Evolutionary conservation across 2,113 vertebrate species (phyloP).

Genomic region (Epinephelus cyanopodus): DNA sequence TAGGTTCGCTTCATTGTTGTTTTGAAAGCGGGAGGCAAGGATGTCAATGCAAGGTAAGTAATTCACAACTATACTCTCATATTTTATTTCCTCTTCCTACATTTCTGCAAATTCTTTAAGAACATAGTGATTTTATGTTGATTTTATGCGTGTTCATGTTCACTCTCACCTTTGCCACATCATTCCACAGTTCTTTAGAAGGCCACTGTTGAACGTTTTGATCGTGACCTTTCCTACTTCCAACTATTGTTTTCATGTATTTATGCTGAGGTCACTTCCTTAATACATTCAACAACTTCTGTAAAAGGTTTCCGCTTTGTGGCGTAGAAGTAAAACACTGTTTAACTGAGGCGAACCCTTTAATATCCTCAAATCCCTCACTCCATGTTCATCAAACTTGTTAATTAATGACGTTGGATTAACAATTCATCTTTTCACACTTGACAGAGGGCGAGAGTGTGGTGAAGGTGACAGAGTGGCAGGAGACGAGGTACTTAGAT

Average conservation of each 20-base stretch:
- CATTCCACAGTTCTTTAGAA: neutral
- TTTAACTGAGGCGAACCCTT: neutral
- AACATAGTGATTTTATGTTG: neutral
- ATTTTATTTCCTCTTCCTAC: neutral
- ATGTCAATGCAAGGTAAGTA: conserved; percentile 84
- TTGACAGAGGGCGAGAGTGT: conserved; percentile 70
- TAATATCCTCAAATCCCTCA: neutral
- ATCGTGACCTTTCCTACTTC: conserved; percentile 46
- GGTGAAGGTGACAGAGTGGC: conserved; percentile 93
- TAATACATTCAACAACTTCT: neutral
- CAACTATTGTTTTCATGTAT: conserved; percentile 47
- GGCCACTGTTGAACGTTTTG: neutral
- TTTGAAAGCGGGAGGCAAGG: conserved; percentile 62
- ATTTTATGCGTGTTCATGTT: neutral
- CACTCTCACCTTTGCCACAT: neutral
- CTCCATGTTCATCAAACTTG: neutral
- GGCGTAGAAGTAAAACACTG: neutral
- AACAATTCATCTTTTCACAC: neutral
- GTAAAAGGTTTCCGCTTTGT: neutral
- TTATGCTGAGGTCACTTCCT: conserved; percentile 35
- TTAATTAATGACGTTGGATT: neutral
- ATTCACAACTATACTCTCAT: neutral
- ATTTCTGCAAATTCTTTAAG: neutral
- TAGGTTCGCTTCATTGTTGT: conserved; percentile 69
- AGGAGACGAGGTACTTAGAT: conserved; percentile 89